These are phyloP conservation scores for Cataglyphis rosenhaueri DNA, from an alignment of 2,888 invertebrate species.

Conservation along the genomic window DNA sequence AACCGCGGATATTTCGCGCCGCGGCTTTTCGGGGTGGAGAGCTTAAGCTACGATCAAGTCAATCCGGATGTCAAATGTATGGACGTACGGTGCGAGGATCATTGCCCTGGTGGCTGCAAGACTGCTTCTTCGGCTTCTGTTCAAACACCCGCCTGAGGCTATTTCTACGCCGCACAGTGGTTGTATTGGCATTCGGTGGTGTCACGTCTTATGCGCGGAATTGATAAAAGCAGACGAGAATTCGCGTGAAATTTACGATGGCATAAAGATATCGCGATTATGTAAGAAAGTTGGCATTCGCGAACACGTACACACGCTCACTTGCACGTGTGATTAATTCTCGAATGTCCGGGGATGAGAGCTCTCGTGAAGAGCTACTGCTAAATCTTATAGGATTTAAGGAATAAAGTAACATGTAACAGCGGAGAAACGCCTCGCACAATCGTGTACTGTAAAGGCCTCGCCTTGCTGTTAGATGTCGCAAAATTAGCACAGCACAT, in stretches of 20 bases:
- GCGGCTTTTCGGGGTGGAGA: not conserved
- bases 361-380: not conserved
- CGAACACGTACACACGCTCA: not conserved
- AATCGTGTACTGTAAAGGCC: not conserved
- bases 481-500: slow-evolving; percentile 43
- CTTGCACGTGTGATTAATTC: slow-evolving; percentile 3
- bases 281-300: slow-evolving; percentile 7
- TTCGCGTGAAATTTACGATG: slow-evolving; percentile 39
- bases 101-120: slow-evolving; percentile 61
- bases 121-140: slow-evolving; percentile 60
- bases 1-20: slow-evolving; percentile 37
- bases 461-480: not conserved
- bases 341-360: not conserved
- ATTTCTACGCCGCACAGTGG: slow-evolving; percentile 75
- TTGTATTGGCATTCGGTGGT: slow-evolving; percentile 35
- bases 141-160: slow-evolving; percentile 74
- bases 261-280: slow-evolving; percentile 22
- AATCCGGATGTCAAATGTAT: slow-evolving; percentile 53
- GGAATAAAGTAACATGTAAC: not conserved
- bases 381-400: not conserved
- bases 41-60: not conserved
- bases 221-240: slow-evolving; percentile 58
- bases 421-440: not conserved
- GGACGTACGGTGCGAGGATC: slow-evolving; percentile 56
- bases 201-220: slow-evolving; percentile 34